Conservation (phyloP, 2,113 vertebrate species). For the chimpanzee (Pan troglodytes) region DNA sequence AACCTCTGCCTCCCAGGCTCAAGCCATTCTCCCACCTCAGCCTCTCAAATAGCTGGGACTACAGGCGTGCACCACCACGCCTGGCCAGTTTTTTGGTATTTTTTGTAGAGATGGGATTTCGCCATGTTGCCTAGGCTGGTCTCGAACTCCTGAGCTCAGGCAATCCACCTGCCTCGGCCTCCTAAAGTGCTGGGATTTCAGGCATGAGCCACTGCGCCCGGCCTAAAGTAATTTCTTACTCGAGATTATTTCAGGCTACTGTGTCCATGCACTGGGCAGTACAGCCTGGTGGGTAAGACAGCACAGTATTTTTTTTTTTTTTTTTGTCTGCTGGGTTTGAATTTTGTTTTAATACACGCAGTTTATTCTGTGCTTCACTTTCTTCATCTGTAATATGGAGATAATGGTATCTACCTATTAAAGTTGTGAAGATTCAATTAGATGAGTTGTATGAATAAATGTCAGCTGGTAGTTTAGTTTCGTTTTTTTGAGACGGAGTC, state of each 20-base stretch:
- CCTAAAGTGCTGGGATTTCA: neutral
- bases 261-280: neutral
- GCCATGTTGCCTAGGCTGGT: neutral
- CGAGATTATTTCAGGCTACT: slow-evolving; percentile 9
- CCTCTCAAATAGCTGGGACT: neutral
- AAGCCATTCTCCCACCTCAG: neutral
- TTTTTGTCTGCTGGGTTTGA: slow-evolving; percentile 9
- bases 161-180: neutral
- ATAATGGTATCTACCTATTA: neutral
- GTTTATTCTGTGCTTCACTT: neutral
- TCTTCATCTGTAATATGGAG: slow-evolving; percentile 29
- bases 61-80: neutral
- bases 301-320: neutral
- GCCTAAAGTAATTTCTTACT: neutral
- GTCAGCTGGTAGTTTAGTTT: neutral
- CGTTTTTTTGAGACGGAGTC: too few species aligned
- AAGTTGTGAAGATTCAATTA: slow-evolving; percentile 24
- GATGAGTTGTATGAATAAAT: neutral
- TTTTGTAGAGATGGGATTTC: neutral
- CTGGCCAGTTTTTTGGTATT: neutral
- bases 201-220: neutral
- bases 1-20: too few species aligned
- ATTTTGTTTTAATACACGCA: slow-evolving; percentile 33
- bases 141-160: neutral
- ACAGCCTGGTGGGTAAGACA: neutral